phyloP scores from a whole-genome alignment of 2,888 invertebrate species.

The Eilema caniola region DNA sequence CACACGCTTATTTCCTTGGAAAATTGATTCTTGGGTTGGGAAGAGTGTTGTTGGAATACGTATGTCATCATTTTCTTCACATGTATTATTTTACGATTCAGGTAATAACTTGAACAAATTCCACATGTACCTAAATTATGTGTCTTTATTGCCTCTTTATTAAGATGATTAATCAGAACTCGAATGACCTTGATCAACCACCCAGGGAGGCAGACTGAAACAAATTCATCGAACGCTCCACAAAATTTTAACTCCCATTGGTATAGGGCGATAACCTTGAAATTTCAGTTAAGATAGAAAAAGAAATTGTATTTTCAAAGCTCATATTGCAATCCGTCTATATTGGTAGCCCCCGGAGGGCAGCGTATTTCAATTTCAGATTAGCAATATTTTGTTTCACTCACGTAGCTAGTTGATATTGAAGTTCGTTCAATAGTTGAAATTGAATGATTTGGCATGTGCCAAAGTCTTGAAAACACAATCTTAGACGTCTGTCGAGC shows the following conservation, averaged over 20 bases:
- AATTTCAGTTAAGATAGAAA: neutral
- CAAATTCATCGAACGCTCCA: neutral
- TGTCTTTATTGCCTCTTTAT: too few species aligned
- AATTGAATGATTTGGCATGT: neutral
- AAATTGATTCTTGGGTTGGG: neutral
- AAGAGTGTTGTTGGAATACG: neutral
- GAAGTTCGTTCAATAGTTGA: neutral
- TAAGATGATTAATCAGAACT: neutral
- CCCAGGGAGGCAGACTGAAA: neutral
- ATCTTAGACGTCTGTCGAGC: too few species aligned
- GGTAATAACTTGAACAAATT: neutral
- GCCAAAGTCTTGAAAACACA: too few species aligned
- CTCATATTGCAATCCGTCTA: neutral
- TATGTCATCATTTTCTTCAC: too few species aligned
- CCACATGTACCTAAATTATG: neutral
- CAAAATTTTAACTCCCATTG: neutral
- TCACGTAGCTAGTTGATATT: neutral
- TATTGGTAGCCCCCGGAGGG: neutral
- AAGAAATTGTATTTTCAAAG: neutral
- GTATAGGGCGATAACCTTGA: slow-evolving; percentile 1
- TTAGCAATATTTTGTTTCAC: neutral
- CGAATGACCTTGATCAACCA: neutral
- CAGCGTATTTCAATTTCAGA: neutral
- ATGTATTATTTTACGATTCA: neutral
- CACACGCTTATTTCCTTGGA: too few species aligned